Evolutionary conservation across 1,140 invertebrate genomes (phyloP).

Genomic region (Frieseomelitta varia): DNA sequence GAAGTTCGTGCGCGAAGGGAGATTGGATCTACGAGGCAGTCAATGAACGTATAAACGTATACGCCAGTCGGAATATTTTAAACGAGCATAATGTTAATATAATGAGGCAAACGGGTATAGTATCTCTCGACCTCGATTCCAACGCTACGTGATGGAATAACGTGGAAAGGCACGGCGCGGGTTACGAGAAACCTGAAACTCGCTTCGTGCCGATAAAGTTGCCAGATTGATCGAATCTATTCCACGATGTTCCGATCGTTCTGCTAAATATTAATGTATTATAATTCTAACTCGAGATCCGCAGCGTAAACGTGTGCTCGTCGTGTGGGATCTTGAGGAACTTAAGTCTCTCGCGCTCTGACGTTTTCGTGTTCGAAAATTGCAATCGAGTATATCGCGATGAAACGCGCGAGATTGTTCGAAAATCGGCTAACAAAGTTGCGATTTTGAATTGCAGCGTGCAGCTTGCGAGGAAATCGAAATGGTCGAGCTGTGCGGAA

Average conservation of each 20-base stretch:
- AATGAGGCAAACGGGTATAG: background rate
- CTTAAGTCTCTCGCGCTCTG: no score
- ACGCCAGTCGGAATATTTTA: constrained; percentile 9
- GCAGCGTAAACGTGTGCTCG: background rate
- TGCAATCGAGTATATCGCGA: background rate
- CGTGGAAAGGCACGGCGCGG: background rate
- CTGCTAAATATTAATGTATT: constrained; percentile 1
- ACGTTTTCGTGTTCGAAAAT: background rate
- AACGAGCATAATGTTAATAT: constrained; percentile 1
- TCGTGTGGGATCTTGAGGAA: no score
- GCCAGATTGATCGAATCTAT: constrained; percentile 1
- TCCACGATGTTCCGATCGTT: background rate
- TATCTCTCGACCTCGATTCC: background rate
- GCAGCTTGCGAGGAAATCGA: constrained; percentile 80
- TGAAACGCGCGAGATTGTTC: background rate
- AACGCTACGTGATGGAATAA: background rate
- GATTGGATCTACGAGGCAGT: constrained; percentile 3
- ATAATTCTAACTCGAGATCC: background rate
- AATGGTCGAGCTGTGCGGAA: constrained; percentile 81
- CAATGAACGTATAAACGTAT: constrained; percentile 4
- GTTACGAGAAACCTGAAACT: background rate
- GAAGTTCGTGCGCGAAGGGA: background rate
- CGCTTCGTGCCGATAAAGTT: background rate
- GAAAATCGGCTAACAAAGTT: background rate
- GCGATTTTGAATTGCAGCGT: constrained; percentile 62